Conservation (phyloP, 2,888 invertebrate species). For the Sialis fuliginosa region DNA sequence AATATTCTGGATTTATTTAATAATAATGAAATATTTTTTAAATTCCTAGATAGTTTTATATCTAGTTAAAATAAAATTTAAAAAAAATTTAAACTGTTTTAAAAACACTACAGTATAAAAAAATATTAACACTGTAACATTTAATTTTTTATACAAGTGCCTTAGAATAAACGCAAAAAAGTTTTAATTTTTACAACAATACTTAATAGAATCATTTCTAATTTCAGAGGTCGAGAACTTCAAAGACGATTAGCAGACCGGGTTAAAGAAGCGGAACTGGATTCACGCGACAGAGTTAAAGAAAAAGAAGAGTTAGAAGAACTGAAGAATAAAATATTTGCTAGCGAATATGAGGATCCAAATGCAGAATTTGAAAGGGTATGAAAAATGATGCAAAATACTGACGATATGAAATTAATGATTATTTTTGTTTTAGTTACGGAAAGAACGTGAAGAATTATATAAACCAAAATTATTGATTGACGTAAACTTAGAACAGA, state of each 20-base stretch:
- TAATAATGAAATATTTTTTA: too few species aligned
- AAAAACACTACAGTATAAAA: too few species aligned
- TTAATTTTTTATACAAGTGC: too few species aligned
- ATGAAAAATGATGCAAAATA: slow-evolving; percentile 8
- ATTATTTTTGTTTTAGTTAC: slow-evolving; percentile 26
- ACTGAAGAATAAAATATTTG: slow-evolving; percentile 57
- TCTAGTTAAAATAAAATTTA: too few species aligned
- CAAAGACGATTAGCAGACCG: slow-evolving; percentile 80
- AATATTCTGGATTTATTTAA: too few species aligned
- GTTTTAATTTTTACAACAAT: too few species aligned
- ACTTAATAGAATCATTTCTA: not conserved
- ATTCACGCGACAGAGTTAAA: slow-evolving; percentile 74
- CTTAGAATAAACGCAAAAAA: too few species aligned
- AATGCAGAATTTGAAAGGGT: slow-evolving; percentile 46
- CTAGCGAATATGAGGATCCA: slow-evolving; percentile 45
- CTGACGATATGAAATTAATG: not conserved
- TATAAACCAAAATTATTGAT: slow-evolving; percentile 72
- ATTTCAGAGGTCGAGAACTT: slow-evolving; percentile 60
- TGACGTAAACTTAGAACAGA: slow-evolving; percentile 42
- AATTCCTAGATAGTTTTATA: too few species aligned
- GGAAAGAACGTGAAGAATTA: slow-evolving; percentile 61
- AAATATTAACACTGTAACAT: too few species aligned
- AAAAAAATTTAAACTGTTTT: too few species aligned
- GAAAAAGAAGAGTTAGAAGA: slow-evolving; percentile 82
- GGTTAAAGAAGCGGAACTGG: slow-evolving; percentile 83